Evolutionary conservation across 2,888 invertebrate species (phyloP).

Genomic region (Himalopsyche kuldschensis): DNA sequence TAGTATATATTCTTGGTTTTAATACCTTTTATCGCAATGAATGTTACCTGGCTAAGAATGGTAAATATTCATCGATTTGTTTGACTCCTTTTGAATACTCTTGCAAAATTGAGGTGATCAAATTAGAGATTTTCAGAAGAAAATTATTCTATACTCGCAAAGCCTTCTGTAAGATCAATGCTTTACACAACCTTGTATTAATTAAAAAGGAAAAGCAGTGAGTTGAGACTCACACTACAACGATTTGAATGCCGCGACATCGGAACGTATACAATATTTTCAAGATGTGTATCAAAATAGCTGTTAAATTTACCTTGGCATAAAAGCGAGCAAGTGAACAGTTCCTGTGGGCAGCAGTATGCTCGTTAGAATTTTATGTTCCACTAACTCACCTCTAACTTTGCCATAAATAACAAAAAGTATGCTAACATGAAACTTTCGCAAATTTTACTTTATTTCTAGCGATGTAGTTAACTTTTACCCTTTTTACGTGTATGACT

Average conservation of each 20-base stretch:
- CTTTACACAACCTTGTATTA: too few relatives aligned
- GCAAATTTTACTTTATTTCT: constrained; percentile 34
- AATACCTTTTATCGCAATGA: too few relatives aligned
- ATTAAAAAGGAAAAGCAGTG: too few relatives aligned
- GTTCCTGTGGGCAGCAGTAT: constrained; percentile 17
- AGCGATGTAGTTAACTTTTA: constrained; percentile 32
- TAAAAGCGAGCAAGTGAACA: constrained; percentile 3
- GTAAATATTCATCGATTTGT: too few relatives aligned
- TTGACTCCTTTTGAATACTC: too few relatives aligned
- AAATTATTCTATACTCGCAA: too few relatives aligned
- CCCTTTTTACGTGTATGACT: constrained; percentile 25
- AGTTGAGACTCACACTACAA: neutral
- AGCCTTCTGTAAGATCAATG: too few relatives aligned
- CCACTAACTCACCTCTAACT: constrained; percentile 23
- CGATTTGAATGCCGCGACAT: neutral
- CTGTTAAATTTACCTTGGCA: constrained; percentile 15
- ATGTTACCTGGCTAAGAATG: too few relatives aligned
- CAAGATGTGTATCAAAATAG: constrained; percentile 2
- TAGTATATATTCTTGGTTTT: too few relatives aligned
- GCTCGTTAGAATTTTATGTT: constrained; percentile 31
- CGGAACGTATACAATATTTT: neutral
- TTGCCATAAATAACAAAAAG: constrained; percentile 32
- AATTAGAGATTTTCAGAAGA: too few relatives aligned
- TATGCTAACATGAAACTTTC: constrained; percentile 36
- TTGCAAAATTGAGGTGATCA: too few relatives aligned